Conservation (phyloP, 2,113 vertebrate species). For the Cyprinus carpio region DNA sequence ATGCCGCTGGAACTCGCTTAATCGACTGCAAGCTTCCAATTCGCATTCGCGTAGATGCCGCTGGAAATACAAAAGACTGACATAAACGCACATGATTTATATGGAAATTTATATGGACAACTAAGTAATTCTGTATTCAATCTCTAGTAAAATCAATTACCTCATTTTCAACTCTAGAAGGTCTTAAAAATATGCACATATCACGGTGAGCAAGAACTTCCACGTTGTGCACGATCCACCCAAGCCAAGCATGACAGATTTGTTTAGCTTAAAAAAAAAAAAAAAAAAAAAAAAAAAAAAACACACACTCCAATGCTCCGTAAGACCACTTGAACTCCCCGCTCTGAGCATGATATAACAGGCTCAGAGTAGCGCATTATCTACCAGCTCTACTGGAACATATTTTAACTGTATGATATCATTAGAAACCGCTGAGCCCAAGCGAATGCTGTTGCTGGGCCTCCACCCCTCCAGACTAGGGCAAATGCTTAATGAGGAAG, state of each 20-base stretch:
- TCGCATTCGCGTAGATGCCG: slow-evolving; percentile 77
- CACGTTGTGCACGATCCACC: slow-evolving; percentile 78
- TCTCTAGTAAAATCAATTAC: slow-evolving; percentile 30
- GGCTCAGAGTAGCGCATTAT: slow-evolving; percentile 75
- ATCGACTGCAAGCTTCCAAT: slow-evolving; percentile 92
- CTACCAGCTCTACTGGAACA: slow-evolving; percentile 72
- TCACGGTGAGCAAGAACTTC: slow-evolving; percentile 71
- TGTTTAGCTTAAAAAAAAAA: slow-evolving; percentile 66
- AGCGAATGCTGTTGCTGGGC: slow-evolving; percentile 66
- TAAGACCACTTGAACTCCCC: slow-evolving; percentile 81
- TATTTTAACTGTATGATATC: slow-evolving; percentile 71
- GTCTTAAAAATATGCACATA: background rate
- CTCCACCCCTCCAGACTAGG: slow-evolving; percentile 69
- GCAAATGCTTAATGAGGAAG: slow-evolving; percentile 84
- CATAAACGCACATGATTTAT: slow-evolving; percentile 18
- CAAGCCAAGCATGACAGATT: slow-evolving; percentile 76
- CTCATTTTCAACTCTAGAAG: background rate
- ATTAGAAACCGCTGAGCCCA: slow-evolving; percentile 78
- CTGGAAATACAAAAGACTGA: slow-evolving; percentile 59
- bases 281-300: too few relatives aligned
- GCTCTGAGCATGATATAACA: slow-evolving; percentile 77
- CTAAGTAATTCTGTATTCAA: slow-evolving; percentile 18
- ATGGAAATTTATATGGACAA: slow-evolving; percentile 2
- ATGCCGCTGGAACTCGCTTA: slow-evolving; percentile 78
- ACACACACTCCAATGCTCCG: slow-evolving; percentile 71